Evolutionary conservation across 2,113 vertebrate species (phyloP).

Genomic region (Callopanchax toddi): DNA sequence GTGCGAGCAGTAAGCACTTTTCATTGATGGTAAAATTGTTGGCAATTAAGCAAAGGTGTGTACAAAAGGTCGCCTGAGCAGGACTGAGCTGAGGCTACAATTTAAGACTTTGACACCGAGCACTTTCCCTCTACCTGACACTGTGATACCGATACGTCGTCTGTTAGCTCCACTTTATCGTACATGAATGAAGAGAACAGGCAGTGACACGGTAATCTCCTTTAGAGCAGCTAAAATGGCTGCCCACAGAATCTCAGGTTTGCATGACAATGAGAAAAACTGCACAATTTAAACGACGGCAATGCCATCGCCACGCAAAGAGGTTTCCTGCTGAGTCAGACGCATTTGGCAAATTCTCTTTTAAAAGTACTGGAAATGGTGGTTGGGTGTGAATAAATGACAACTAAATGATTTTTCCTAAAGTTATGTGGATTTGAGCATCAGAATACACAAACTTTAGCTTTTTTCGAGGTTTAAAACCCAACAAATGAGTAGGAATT

Average conservation of each 20-base stretch:
- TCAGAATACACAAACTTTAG: no score
- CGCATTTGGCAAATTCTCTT: neutral
- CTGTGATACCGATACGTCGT: slow-evolving; percentile 62
- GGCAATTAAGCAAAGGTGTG: slow-evolving; percentile 58
- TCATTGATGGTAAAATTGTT: slow-evolving; percentile 44
- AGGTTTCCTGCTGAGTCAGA: slow-evolving; percentile 1
- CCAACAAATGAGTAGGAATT: no score
- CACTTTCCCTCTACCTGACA: slow-evolving; percentile 68
- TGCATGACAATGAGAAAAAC: slow-evolving; percentile 45
- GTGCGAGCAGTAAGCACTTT: slow-evolving; percentile 36
- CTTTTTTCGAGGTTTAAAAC: no score
- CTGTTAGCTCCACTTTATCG: slow-evolving; percentile 38
- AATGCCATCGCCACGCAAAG: slow-evolving; percentile 17
- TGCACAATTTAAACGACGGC: slow-evolving; percentile 1
- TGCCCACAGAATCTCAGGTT: slow-evolving; percentile 50
- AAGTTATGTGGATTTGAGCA: no score
- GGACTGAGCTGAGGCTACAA: slow-evolving; percentile 51
- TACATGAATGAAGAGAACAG: slow-evolving; percentile 31
- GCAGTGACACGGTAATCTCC: slow-evolving; percentile 44
- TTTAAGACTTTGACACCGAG: slow-evolving; percentile 60
- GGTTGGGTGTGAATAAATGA: neutral
- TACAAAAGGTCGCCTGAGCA: slow-evolving; percentile 53
- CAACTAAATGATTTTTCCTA: no score
- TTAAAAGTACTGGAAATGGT: neutral
- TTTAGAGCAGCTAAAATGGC: slow-evolving; percentile 54